Evolutionary conservation across 1,140 invertebrate genomes (phyloP), one percentile per base, ranked within the genome.

Genomic region (Bursaphelenchus mucronatus): DNA sequence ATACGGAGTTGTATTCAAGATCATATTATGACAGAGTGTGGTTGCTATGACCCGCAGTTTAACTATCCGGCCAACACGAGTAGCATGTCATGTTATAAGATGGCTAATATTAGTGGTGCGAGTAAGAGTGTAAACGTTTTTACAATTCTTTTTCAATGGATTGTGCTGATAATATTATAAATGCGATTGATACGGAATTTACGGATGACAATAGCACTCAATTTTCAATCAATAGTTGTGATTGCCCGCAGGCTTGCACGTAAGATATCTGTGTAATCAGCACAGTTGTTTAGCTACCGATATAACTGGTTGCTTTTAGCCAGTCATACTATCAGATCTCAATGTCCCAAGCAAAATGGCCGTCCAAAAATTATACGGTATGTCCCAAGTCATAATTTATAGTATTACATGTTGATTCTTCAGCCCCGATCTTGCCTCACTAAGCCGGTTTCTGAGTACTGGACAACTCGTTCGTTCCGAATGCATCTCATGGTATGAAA

Each of bases 1-100:
- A 10, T 64, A 1, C 63, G 63, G 13, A 66, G 63, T 15, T 64
- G 63, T 61, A 64, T 64, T 11, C 63, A 64, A 66, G 63, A 64
- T 9, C n/a, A 3, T 13, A 64, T 64, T 11, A 64, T 64, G 13
- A n/a, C 13, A 30, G 39, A 30, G 1, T 64, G 63, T 40, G 39
- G 21, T 13, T 64, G 63, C 39, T 64, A 64, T 39, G 63, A 64
- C 50, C 63, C 63, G 1, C 59, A 19, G n/a, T 64, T 46, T 40
- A 40, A 13, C 3, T 13, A 1, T n/a, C 13, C 61, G 19, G 11
- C 52, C 13, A 39, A 63, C 8, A 30, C 56, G 15, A 15, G 54
- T 15, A 41, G 19, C 4, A 9, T 59, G 13, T 63, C 61, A 11
- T 63, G 61, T 30, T 59, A 59, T 53, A 39, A 64, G 10, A 21